phyloP scores from a whole-genome alignment of 2,888 invertebrate species.

The Dione vanillae region DNA sequence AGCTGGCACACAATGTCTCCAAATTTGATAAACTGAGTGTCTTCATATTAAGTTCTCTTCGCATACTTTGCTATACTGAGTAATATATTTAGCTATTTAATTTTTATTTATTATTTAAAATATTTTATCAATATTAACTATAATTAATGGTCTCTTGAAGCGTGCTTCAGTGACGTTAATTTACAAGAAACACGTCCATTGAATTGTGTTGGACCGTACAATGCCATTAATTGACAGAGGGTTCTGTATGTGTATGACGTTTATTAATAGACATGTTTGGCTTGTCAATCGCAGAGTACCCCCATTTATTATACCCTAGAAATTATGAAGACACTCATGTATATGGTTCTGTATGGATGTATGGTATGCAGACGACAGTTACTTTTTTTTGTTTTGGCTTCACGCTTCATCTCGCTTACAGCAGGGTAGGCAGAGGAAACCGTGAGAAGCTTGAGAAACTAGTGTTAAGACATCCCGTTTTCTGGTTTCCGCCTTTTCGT shows the following conservation, averaged over 20 bases:
- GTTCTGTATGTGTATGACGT: conserved; percentile 59
- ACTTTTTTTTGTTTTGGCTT: too few relatives aligned
- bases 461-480: too few relatives aligned
- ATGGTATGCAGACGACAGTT: not conserved
- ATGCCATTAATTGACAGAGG: conserved; percentile 66
- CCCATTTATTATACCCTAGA: conserved; percentile 55
- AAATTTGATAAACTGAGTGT: too few relatives aligned
- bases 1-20: too few relatives aligned
- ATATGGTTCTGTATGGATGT: not conserved
- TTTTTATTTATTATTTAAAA: not conserved
- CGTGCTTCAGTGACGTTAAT: conserved; percentile 21
- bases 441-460: too few relatives aligned
- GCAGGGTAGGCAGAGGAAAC: too few relatives aligned
- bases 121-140: conserved; percentile 7
- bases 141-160: conserved; percentile 6
- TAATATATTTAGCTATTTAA: too few relatives aligned
- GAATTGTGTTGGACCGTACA: conserved; percentile 54
- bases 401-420: too few relatives aligned
- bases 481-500: too few relatives aligned
- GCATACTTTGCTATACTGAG: too few relatives aligned
- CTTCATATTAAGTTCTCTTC: too few relatives aligned
- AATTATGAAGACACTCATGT: conserved; percentile 39
- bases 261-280: conserved; percentile 61
- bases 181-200: conserved; percentile 46
- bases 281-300: conserved; percentile 48